Evolutionary conservation across 1,140 invertebrate species (phyloP).

Genomic region (Mya arenaria): DNA sequence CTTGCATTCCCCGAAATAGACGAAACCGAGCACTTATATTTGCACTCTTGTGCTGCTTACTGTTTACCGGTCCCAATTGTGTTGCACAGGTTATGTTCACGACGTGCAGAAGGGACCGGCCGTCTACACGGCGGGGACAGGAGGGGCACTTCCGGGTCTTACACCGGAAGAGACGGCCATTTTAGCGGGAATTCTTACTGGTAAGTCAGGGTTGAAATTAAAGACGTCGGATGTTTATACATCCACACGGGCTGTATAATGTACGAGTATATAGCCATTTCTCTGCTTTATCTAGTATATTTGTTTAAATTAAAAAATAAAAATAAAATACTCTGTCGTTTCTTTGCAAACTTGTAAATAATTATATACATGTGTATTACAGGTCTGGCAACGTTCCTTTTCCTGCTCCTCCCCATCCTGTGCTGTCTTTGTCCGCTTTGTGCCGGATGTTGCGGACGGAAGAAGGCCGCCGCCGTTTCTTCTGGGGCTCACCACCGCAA

Average conservation of each 20-base stretch:
- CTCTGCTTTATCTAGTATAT: too few relatives aligned
- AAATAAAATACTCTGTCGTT: too few relatives aligned
- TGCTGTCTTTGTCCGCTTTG: conserved; percentile 49
- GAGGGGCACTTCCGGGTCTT: conserved; percentile 31
- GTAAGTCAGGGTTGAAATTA: not conserved
- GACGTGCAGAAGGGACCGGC: not conserved
- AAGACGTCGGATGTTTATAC: too few relatives aligned
- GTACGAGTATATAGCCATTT: too few relatives aligned
- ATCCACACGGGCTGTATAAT: too few relatives aligned
- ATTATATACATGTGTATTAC: too few relatives aligned
- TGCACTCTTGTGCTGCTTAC: not conserved
- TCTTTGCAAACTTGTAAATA: too few relatives aligned
- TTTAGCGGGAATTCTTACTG: conserved; percentile 40
- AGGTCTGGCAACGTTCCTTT: conserved; percentile 39
- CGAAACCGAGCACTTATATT: not conserved
- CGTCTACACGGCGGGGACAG: conserved; percentile 14
- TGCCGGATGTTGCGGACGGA: conserved; percentile 25
- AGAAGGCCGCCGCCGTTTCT: conserved; percentile 27
- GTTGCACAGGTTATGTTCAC: conserved; percentile 39
- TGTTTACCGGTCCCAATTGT: not conserved
- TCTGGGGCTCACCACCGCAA: conserved; percentile 15
- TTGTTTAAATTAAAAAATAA: too few relatives aligned
- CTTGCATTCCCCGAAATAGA: not conserved
- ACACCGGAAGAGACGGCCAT: conserved; percentile 55
- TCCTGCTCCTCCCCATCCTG: conserved; percentile 41